Evolutionary conservation across 2,113 vertebrate species (phyloP).

Genomic region (Gobio gobio): DNA sequence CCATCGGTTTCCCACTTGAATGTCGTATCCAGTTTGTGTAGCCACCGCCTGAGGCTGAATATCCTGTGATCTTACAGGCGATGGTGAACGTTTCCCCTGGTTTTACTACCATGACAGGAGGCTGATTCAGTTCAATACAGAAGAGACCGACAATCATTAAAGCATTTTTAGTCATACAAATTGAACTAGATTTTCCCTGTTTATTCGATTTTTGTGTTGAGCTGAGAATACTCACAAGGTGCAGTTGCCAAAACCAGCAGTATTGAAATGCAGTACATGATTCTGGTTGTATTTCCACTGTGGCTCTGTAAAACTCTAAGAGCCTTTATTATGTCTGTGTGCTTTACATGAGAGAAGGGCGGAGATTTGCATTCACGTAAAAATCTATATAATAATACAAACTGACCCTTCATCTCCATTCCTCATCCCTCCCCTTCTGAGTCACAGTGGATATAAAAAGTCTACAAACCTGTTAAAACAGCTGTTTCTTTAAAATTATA

Average conservation of each 20-base stretch:
- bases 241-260: background rate
- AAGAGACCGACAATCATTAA: background rate
- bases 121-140: constrained; percentile 44
- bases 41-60: background rate
- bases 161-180: background rate
- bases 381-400: background rate
- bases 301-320: background rate
- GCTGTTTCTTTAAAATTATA: too few species aligned
- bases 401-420: too few species aligned
- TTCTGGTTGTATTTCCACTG: background rate
- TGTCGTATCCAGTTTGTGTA: constrained; percentile 38
- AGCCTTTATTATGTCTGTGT: background rate
- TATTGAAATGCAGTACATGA: background rate
- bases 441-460: too few species aligned
- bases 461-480: too few species aligned
- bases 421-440: too few species aligned
- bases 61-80: constrained; percentile 45
- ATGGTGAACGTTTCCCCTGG: constrained; percentile 15
- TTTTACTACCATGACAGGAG: constrained; percentile 20
- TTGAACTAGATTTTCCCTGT: background rate
- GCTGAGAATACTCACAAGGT: background rate
- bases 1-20: constrained; percentile 1
- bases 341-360: background rate
- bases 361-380: background rate
- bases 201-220: background rate